These are phyloP conservation scores for Magallana gigas DNA, from an alignment of 1,140 invertebrate species.

Conservation along the genomic window DNA sequence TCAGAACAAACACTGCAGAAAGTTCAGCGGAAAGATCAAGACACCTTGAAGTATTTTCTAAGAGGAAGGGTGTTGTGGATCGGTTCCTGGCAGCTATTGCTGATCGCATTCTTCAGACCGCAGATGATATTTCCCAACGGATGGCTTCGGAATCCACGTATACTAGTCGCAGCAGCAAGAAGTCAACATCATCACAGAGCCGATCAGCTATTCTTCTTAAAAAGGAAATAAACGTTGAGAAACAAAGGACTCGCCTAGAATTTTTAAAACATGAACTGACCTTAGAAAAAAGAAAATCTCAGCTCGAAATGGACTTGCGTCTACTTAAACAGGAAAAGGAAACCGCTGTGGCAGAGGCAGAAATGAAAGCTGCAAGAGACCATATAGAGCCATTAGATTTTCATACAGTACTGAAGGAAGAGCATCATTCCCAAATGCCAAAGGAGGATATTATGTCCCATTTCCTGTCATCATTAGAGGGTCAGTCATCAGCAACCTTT, in stretches of 20 bases:
- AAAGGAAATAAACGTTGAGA: constrained; percentile 23
- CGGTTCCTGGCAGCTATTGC: not conserved
- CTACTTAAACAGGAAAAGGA: constrained; percentile 34
- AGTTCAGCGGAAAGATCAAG: not conserved
- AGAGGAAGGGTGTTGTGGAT: not conserved
- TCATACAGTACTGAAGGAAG: not conserved
- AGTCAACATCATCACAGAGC: not conserved
- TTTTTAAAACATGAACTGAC: constrained; percentile 27
- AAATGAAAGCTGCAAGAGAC: constrained; percentile 6
- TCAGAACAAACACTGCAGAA: not conserved
- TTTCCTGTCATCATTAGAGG: not conserved
- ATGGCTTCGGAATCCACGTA: not conserved
- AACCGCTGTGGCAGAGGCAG: constrained; percentile 34
- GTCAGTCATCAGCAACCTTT: too few relatives aligned
- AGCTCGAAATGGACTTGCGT: constrained; percentile 13
- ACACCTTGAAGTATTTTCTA: not conserved
- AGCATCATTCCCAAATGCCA: not conserved
- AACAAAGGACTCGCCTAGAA: not conserved
- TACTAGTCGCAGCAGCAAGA: constrained; percentile 11
- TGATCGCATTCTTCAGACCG: not conserved
- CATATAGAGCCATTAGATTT: not conserved
- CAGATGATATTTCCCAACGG: not conserved
- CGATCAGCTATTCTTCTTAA: not conserved
- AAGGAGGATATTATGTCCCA: constrained; percentile 23
- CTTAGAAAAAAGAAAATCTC: constrained; percentile 7